Conservation (phyloP, 2,113 vertebrate species). For the Corydoras maculifer region DNA sequence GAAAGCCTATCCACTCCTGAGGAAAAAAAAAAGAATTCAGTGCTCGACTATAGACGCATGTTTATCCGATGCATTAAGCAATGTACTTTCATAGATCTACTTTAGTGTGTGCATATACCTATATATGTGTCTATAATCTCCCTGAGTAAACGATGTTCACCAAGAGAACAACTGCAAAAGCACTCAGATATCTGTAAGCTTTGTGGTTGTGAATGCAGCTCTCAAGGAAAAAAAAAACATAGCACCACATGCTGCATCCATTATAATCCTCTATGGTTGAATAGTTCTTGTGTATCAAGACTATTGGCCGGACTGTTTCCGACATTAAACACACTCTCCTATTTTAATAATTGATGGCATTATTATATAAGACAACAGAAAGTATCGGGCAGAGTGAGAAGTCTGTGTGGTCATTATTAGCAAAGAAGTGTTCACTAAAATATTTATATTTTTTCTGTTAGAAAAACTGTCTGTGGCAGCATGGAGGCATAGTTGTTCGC, state of each 20-base stretch:
- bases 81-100: slow-evolving; percentile 69
- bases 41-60: slow-evolving; percentile 69
- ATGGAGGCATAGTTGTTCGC: too few species aligned
- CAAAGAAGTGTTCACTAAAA: too few species aligned
- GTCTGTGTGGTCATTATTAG: too few species aligned
- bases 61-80: slow-evolving; percentile 82
- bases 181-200: slow-evolving; percentile 18
- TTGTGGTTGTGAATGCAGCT: slow-evolving; percentile 19
- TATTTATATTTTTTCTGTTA: too few species aligned
- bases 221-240: background rate
- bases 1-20: slow-evolving; percentile 91
- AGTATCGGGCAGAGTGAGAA: too few species aligned
- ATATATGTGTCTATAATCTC: slow-evolving; percentile 6
- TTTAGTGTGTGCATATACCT: slow-evolving; percentile 28
- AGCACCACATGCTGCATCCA: slow-evolving; percentile 11
- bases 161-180: background rate
- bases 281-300: background rate
- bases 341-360: background rate
- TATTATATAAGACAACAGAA: background rate
- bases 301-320: background rate
- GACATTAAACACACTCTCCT: background rate
- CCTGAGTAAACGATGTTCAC: slow-evolving; percentile 23
- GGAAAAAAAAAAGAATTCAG: slow-evolving; percentile 79
- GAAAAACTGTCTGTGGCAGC: too few species aligned
- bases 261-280: background rate